A percentile compares a stretch with the other conserved stretches of the same genome.
Evolutionary conservation across 2,113 vertebrate genomes (phyloP).

Genomic region (Onychostoma macrolepis): DNA sequence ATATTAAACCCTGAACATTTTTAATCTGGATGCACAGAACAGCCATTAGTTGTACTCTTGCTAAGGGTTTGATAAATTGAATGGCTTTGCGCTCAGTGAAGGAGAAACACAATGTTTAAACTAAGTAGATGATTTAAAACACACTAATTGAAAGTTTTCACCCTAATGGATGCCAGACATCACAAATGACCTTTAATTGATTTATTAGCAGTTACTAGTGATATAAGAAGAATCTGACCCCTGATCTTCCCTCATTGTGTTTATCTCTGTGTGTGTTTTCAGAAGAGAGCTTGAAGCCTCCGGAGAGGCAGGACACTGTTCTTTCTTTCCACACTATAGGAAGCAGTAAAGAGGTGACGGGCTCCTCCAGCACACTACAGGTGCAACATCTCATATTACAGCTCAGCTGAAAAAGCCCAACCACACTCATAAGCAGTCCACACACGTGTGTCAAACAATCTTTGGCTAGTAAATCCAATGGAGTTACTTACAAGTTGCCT

Average conservation of each 20-base stretch:
- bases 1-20: background rate
- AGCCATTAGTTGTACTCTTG: background rate
- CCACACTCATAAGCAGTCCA: background rate
- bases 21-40: background rate
- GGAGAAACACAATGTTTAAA: background rate
- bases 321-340: slow-evolving; percentile 74
- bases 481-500: too few relatives aligned
- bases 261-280: background rate
- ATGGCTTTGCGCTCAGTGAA: background rate
- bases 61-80: background rate
- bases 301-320: slow-evolving; percentile 75
- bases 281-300: slow-evolving; percentile 76
- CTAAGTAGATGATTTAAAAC: background rate
- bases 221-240: background rate
- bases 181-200: background rate
- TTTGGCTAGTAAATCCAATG: background rate
- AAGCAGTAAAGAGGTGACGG: slow-evolving; percentile 80
- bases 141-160: background rate
- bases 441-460: background rate
- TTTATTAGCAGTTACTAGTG: background rate
- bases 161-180: background rate
- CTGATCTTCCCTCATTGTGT: background rate
- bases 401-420: background rate
- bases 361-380: slow-evolving; percentile 85
- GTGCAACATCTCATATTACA: slow-evolving; percentile 60